Conservation (phyloP, 2,113 vertebrate species). For the Merops nubicus region DNA sequence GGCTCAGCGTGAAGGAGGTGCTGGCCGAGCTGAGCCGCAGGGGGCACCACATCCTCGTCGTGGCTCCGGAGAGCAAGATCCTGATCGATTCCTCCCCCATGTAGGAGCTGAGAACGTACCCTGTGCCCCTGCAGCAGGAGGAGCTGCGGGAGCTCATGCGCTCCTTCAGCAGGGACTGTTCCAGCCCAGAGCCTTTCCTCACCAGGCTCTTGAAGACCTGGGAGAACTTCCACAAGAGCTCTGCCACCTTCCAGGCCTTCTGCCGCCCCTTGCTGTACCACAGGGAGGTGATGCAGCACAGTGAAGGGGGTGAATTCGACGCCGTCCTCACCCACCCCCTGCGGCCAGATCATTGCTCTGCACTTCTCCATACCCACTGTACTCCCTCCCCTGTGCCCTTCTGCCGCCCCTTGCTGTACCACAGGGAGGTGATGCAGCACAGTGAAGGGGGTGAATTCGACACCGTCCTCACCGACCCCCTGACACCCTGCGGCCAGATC, state of each 20-base stretch:
- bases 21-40: constrained; percentile 76
- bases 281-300: constrained; percentile 73
- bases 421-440: constrained; percentile 75
- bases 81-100: constrained; percentile 64
- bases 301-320: constrained; percentile 74
- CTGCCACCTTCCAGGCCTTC: background rate
- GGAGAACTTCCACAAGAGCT: background rate
- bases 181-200: constrained; percentile 57
- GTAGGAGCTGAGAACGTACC: constrained; percentile 69
- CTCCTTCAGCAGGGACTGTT: accelerated
- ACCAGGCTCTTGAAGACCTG: constrained; percentile 17
- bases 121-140: constrained; percentile 68
- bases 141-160: background rate
- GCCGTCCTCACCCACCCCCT: constrained; percentile 83
- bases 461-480: constrained; percentile 81
- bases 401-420: no score
- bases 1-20: constrained; percentile 80
- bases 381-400: constrained; percentile 81
- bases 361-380: constrained; percentile 80
- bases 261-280: constrained; percentile 81
- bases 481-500: constrained; percentile 85
- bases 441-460: constrained; percentile 75
- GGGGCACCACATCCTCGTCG: constrained; percentile 81
- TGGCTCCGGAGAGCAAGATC: constrained; percentile 73
- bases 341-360: constrained; percentile 83